phyloP scores from a whole-genome alignment of 2,888 invertebrate species.

The Oscheius sp. region DNA sequence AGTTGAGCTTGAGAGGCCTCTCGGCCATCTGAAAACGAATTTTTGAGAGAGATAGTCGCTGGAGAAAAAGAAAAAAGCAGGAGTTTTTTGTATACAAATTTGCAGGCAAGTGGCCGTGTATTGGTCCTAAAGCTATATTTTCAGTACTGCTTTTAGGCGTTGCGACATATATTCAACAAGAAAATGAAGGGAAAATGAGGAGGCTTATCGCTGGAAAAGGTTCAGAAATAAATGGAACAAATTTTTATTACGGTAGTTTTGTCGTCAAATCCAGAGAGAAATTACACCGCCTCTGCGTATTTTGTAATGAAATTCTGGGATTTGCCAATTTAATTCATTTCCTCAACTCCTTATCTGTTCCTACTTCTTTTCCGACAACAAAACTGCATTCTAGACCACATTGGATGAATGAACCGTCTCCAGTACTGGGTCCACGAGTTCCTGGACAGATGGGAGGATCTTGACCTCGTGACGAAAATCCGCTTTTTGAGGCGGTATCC shows the following conservation, averaged over 20 bases:
- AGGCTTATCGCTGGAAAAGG: no score
- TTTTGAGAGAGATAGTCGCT: no score
- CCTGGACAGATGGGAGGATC: constrained; percentile 40
- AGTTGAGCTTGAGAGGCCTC: background rate
- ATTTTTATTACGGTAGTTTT: no score
- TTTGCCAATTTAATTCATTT: background rate
- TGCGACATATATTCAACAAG: no score
- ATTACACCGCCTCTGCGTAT: background rate
- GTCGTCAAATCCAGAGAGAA: no score
- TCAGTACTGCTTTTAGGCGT: no score
- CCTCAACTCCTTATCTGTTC: background rate
- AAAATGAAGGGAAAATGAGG: no score
- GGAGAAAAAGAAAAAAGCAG: no score
- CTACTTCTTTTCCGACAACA: background rate
- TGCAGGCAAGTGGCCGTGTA: no score
- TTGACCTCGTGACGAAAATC: constrained; percentile 43
- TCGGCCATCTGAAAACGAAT: constrained; percentile 13
- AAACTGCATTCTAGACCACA: background rate
- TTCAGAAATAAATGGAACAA: no score
- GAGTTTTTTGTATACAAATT: no score
- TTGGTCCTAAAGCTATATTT: no score
- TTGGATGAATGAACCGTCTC: constrained; percentile 29
- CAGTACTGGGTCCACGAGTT: constrained; percentile 32
- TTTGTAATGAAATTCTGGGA: background rate
- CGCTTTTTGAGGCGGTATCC: constrained; percentile 43